phyloP scores from a whole-genome alignment of 2,888 invertebrate genomes.

The Ophonus ardosiacus region DNA sequence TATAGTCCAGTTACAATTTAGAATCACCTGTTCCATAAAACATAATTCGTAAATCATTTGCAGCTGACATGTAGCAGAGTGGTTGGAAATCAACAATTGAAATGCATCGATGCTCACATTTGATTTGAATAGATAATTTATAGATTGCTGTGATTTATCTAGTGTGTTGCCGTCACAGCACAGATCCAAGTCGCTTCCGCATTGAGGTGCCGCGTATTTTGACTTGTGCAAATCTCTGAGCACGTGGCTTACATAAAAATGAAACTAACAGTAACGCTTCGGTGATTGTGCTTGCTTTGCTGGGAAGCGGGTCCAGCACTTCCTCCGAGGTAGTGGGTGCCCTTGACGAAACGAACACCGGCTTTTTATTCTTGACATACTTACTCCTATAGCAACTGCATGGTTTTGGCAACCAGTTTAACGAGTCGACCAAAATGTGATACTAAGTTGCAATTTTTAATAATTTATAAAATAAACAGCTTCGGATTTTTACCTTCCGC shows the following conservation, averaged over 20 bases:
- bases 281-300: no score
- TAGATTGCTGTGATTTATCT: slow-evolving; percentile 41
- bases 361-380: background rate
- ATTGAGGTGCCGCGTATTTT: slow-evolving; percentile 15
- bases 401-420: background rate
- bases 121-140: slow-evolving; percentile 48
- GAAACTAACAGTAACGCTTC: background rate
- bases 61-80: background rate
- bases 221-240: slow-evolving; percentile 38
- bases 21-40: slow-evolving; percentile 21
- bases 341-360: background rate
- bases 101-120: slow-evolving; percentile 25
- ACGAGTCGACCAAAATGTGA: no score
- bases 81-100: slow-evolving; percentile 42
- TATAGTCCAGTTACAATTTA: background rate
- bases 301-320: background rate
- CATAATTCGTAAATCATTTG: slow-evolving; percentile 38
- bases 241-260: slow-evolving; percentile 47
- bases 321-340: background rate
- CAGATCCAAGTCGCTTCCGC: slow-evolving; percentile 30
- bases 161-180: slow-evolving; percentile 7
- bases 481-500: no score
- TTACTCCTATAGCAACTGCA: background rate
- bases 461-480: no score
- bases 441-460: no score